Conservation (phyloP, 2,113 vertebrate genomes). For the Tachuris rubrigastra region DNA sequence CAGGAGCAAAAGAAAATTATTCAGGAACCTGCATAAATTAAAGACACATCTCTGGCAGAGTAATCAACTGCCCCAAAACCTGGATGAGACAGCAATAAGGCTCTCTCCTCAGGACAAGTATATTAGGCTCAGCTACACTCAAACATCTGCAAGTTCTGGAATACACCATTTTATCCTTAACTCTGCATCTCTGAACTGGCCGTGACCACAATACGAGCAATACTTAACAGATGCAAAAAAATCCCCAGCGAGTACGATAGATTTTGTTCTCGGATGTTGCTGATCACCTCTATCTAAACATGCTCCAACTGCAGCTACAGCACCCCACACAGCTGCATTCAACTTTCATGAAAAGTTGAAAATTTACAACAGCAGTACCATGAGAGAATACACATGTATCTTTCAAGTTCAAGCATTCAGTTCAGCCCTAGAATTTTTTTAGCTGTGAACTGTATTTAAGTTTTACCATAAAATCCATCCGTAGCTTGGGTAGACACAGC, state of each 20-base stretch:
- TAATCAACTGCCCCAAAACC: background rate
- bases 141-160: background rate
- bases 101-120: background rate
- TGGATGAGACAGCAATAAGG: background rate
- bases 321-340: background rate
- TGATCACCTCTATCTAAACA: background rate
- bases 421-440: background rate
- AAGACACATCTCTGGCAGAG: background rate
- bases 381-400: background rate
- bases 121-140: background rate
- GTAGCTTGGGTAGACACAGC: background rate
- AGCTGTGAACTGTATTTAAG: background rate
- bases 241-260: accelerated
- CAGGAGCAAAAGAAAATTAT: constrained; percentile 20
- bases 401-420: background rate
- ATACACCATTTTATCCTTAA: background rate
- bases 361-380: background rate
- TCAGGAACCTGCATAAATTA: background rate
- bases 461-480: background rate
- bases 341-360: background rate
- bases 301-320: background rate
- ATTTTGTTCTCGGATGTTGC: background rate
- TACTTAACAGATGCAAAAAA: background rate
- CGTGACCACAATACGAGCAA: background rate
- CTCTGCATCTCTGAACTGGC: background rate